phyloP scores from a whole-genome alignment of 2,113 vertebrate genomes.

The Zosterops lateralis region DNA sequence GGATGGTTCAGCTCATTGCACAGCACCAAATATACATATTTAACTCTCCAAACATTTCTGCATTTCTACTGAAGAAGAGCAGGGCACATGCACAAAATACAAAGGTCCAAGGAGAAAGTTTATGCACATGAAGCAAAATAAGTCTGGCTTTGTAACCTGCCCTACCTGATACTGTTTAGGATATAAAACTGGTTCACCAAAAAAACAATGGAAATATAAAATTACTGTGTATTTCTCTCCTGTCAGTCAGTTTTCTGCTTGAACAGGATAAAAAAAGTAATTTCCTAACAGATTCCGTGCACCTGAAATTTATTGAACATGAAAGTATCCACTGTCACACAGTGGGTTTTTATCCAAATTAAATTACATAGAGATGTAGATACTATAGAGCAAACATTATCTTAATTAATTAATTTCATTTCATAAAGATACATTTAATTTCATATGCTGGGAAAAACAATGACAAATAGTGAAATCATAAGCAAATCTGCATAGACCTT shows the following conservation, averaged over 20 bases:
- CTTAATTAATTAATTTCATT: not conserved
- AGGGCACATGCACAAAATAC: not conserved
- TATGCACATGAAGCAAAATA: not conserved
- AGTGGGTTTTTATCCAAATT: not conserved
- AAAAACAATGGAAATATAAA: not conserved
- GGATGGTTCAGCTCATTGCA: not conserved
- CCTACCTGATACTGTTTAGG: not conserved
- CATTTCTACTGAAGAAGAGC: not conserved
- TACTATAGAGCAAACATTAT: not conserved
- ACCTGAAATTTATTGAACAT: not conserved
- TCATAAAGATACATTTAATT: not conserved
- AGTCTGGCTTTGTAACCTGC: not conserved
- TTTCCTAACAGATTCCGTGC: not conserved
- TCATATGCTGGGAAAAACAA: not conserved
- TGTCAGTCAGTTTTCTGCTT: conserved; percentile 24
- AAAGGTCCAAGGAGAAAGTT: not conserved
- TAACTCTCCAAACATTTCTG: not conserved
- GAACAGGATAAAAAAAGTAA: not conserved
- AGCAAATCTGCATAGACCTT: not conserved
- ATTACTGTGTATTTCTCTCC: not conserved
- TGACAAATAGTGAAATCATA: not conserved
- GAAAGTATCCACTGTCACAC: fast-evolving
- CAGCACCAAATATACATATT: not conserved
- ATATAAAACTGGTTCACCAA: not conserved
- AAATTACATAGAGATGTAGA: not conserved